Conservation (phyloP, 2,797 vertebrate genomes). For the Yasuhikotakia modesta region DNA sequence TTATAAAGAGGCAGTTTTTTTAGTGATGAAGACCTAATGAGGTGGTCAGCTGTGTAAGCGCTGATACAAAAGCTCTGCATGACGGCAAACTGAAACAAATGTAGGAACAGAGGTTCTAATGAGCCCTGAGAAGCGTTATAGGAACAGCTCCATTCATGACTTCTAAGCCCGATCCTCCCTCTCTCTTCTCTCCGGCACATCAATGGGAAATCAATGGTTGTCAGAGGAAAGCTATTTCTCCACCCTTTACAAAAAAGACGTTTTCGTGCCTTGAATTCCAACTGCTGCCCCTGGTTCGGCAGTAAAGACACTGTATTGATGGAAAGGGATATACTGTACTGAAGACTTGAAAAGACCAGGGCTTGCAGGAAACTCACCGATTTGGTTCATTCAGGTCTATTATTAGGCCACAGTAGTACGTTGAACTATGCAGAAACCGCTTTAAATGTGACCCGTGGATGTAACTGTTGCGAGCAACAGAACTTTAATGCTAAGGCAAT, state of each 20-base stretch:
- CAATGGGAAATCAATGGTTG: slow-evolving; percentile 69
- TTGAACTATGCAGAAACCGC: neutral
- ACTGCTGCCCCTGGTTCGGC: slow-evolving; percentile 20
- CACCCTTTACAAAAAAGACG: slow-evolving; percentile 59
- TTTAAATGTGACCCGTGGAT: neutral
- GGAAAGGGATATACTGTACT: slow-evolving; percentile 67
- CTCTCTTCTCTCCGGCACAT: slow-evolving; percentile 43
- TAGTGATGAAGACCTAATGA: neutral
- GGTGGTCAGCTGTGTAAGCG: slow-evolving; percentile 5
- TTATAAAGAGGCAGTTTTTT: neutral
- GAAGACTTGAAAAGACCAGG: slow-evolving; percentile 57
- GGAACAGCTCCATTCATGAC: slow-evolving; percentile 51
- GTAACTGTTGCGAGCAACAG: slow-evolving; percentile 1
- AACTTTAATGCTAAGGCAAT: slow-evolving; percentile 12
- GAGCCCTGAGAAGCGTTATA: slow-evolving; percentile 41
- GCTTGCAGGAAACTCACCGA: slow-evolving; percentile 47
- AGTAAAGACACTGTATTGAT: slow-evolving; percentile 63
- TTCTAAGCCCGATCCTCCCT: slow-evolving; percentile 48
- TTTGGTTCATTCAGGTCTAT: slow-evolving; percentile 45
- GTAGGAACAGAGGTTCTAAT: slow-evolving; percentile 44
- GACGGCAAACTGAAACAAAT: slow-evolving; percentile 41
- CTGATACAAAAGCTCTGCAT: slow-evolving; percentile 32
- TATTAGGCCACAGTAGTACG: slow-evolving; percentile 9
- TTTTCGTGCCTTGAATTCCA: slow-evolving; percentile 62
- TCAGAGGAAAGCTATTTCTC: slow-evolving; percentile 68